phyloP scores from a whole-genome alignment of 2,113 vertebrate species.

The Lepus timidus region DNA sequence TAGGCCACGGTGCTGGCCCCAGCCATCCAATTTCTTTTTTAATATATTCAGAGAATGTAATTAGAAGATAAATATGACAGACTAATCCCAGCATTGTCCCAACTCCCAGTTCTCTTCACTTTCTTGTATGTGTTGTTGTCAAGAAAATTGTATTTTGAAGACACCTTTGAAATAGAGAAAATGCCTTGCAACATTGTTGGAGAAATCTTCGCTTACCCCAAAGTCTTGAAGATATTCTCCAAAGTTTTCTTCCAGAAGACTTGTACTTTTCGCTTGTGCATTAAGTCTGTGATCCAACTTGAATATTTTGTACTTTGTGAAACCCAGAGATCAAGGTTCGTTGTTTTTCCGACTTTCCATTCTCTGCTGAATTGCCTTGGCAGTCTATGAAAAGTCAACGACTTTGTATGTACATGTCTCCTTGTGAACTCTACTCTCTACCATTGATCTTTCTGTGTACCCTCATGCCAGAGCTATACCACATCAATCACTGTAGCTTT shows the following conservation, averaged over 20 bases:
- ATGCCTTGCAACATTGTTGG: neutral
- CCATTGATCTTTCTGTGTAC: neutral
- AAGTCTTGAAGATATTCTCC: neutral
- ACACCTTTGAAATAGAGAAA: neutral
- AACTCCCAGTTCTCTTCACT: neutral
- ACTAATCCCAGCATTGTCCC: neutral
- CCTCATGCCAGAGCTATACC: neutral
- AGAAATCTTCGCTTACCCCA: neutral
- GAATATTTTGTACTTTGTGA: neutral
- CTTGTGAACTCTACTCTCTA: neutral
- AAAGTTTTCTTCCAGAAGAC: neutral
- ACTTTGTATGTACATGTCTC: neutral
- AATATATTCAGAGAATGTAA: neutral
- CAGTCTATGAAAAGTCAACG: neutral
- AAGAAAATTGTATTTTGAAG: neutral
- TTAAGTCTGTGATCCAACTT: neutral
- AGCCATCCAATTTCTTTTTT: neutral
- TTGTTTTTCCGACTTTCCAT: neutral
- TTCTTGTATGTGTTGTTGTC: neutral
- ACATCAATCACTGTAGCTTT: neutral
- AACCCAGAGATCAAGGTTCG: neutral
- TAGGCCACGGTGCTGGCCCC: no score
- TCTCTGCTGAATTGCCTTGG: neutral
- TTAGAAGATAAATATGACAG: neutral
- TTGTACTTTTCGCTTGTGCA: neutral